phyloP scores from a whole-genome alignment of 2,888 invertebrate species.

The Synergus japonicus region DNA sequence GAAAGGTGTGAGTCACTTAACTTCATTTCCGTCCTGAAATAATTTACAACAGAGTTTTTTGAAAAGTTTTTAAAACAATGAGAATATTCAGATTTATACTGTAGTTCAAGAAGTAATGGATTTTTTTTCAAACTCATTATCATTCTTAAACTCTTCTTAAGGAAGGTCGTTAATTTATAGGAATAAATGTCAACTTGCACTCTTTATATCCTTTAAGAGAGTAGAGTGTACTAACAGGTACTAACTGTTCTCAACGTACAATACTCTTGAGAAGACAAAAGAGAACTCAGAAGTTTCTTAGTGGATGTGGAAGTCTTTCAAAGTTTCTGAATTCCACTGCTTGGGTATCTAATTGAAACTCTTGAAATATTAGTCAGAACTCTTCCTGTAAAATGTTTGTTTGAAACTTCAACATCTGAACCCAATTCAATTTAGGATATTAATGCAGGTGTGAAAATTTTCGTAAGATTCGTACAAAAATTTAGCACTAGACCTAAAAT shows the following conservation, averaged over 20 bases:
- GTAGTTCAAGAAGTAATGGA: neutral
- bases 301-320: neutral
- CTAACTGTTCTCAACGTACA: constrained; percentile 2
- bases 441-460: neutral
- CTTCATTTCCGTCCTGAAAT: neutral
- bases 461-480: neutral
- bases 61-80: neutral
- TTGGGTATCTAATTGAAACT: constrained; percentile 3
- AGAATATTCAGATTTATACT: neutral
- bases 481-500: no score
- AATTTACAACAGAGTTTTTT: neutral
- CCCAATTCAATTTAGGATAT: neutral
- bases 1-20: neutral
- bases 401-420: constrained; percentile 18
- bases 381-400: neutral
- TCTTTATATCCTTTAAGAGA: neutral
- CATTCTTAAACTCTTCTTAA: neutral
- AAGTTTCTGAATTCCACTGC: neutral
- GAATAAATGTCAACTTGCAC: neutral
- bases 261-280: neutral
- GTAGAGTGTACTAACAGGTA: neutral
- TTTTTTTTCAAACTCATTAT: neutral
- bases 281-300: neutral
- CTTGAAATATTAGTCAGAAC: constrained; percentile 4
- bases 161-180: neutral